Base-by-base conservation (phyloP, 2,888 invertebrate genomes). In the Thereva unica region DNA sequence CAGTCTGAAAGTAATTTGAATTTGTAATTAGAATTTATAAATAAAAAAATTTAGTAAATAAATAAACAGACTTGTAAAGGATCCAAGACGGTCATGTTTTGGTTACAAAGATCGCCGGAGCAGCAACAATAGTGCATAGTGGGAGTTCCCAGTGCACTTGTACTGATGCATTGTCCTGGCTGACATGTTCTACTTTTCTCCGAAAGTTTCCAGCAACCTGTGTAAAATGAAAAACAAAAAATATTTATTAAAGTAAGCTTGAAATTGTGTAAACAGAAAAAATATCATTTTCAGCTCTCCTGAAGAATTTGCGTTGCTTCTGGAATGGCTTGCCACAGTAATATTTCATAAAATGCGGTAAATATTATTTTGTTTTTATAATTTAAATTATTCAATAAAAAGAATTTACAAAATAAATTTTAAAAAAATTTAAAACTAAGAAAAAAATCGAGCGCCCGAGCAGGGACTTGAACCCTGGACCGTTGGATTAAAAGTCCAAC, bases 101-200 rank as follows among this genome's bases (percentile, higher is more conserved):
- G 83, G 80, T 95, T 95, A 80, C 95, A 95, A 76, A 86, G 84
- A 73, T 89, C 85, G 3, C 88, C 88, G 4, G 86, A 86, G 76
- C 95, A 95, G 77, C 95, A 95, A 75, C 96, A 81, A 89, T 94
- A 80, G 86, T 89, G 68, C 86, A 88, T 72, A 82, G 85, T 10
- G 38, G 85, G 75, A 71, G 84, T 66, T 5, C 59, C 55, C 3
- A 77, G 80, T 75, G 86, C 80, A 75, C 84, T 77, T 72, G 84
- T 82, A 71, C 88, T 77, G 75, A 88, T 79, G 73, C 89, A 89
- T 70, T 84, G 79, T 0, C 80, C 73, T 66, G 80, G 79, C 56
- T 81, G 82, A n/a, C 88, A 85, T 54, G 83, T 82, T 53, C 83
- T 82, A 55, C 83, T 81, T 70, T 80, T 80, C 54, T 84, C 84